These are phyloP conservation scores for Hydrotaea diabolus DNA, from an alignment of 2,888 invertebrate genomes.

Conservation along the genomic window DNA sequence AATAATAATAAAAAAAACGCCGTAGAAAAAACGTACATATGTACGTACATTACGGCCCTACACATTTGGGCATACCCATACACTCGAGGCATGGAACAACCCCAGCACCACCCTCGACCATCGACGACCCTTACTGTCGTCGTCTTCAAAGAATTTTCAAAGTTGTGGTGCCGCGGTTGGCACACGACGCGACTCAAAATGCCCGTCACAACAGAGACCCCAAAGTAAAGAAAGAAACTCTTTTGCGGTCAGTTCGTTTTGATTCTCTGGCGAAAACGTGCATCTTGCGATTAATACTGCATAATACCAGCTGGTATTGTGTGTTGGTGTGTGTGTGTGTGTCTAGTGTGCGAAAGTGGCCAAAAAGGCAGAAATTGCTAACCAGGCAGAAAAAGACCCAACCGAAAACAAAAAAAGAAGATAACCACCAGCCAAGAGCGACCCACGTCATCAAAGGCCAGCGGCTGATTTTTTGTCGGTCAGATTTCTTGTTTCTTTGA, in stretches of 20 bases:
- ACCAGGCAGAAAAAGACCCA: not conserved
- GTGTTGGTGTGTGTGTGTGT: too few relatives aligned
- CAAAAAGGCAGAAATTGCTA: not conserved
- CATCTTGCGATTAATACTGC: constrained; percentile 31
- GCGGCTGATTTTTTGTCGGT: not conserved
- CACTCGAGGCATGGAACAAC: too few relatives aligned
- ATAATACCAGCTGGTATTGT: not conserved
- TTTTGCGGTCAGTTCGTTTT: constrained; percentile 77
- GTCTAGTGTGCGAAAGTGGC: too few relatives aligned
- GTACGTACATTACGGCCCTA: too few relatives aligned
- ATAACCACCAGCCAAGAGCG: not conserved
- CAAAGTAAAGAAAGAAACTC: constrained; percentile 75
- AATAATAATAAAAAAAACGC: constrained; percentile 55
- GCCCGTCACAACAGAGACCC: constrained; percentile 52
- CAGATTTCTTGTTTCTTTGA: not conserved
- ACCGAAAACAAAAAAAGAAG: not conserved
- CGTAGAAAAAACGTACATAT: constrained; percentile 16
- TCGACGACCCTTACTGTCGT: constrained; percentile 7
- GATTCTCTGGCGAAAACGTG: constrained; percentile 67
- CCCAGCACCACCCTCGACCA: not conserved
- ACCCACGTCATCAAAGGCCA: constrained; percentile 15
- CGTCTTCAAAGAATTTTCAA: not conserved
- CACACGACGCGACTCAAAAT: not conserved
- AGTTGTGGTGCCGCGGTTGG: not conserved
- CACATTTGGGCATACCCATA: too few relatives aligned